Evolutionary conservation across 2,888 invertebrate species (phyloP).

Genomic region (Tachina lurida): DNA sequence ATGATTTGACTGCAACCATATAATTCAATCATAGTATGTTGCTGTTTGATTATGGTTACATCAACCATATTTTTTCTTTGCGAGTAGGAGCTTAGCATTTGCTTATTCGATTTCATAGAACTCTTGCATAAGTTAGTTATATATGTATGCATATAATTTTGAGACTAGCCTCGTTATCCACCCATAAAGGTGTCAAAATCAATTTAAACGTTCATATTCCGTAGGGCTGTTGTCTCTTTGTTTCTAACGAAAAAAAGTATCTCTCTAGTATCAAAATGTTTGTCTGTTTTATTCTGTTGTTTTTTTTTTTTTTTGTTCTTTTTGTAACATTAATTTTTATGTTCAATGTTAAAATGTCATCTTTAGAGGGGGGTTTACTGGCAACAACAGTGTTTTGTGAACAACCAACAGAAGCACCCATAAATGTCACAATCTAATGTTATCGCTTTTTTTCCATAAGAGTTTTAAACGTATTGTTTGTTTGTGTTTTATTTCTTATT

Average conservation of each 20-base stretch:
- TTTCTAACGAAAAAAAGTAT: conserved; percentile 40
- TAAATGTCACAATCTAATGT: conserved; percentile 66
- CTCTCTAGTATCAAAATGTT: neutral
- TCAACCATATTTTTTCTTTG: no score
- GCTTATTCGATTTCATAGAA: no score
- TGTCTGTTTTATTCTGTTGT: neutral
- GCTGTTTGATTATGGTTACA: no score
- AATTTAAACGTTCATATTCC: conserved; percentile 38
- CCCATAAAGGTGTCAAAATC: conserved; percentile 61
- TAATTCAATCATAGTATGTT: no score
- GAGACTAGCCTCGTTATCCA: neutral
- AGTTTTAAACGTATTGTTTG: neutral
- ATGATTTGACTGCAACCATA: no score
- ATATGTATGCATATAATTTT: neutral
- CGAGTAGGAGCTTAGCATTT: no score
- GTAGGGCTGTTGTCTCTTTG: conserved; percentile 44
- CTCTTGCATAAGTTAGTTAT: no score
- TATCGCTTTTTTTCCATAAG: conserved; percentile 31
- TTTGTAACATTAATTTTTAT: conserved; percentile 37
- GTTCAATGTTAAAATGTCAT: conserved; percentile 38
- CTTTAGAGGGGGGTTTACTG: conserved; percentile 48
- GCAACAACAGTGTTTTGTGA: conserved; percentile 41
- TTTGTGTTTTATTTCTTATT: conserved; percentile 12
- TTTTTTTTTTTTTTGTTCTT: conserved; percentile 12
- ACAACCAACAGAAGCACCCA: conserved; percentile 67